phyloP scores from a whole-genome alignment of 2,113 vertebrate species.

The Charadrius vociferus region DNA sequence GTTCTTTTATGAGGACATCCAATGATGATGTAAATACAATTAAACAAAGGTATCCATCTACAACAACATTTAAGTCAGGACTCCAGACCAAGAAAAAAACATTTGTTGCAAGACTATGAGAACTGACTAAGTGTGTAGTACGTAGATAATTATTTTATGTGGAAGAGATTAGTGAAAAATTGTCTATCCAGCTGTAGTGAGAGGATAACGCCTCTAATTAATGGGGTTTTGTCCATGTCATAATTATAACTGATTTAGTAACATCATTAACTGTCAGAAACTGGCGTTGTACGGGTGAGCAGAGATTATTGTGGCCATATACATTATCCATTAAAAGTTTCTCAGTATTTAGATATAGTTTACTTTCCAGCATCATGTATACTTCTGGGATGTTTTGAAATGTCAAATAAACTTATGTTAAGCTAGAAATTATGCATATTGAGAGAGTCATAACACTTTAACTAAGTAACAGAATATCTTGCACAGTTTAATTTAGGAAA shows the following conservation, averaged over 20 bases:
- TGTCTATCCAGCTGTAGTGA: background rate
- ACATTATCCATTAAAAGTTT: background rate
- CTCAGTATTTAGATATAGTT: background rate
- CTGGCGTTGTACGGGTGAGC: background rate
- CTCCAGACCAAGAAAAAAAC: background rate
- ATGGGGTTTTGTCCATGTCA: fast-evolving
- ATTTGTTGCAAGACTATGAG: background rate
- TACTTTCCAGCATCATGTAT: background rate
- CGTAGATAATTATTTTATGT: background rate
- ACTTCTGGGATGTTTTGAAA: background rate
- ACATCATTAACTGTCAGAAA: background rate
- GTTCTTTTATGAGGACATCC: background rate
- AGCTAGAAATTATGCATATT: background rate
- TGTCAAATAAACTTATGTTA: background rate
- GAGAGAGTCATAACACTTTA: background rate
- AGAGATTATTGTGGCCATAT: background rate
- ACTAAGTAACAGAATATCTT: background rate
- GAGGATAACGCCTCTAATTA: background rate
- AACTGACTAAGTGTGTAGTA: background rate
- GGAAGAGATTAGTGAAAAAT: background rate
- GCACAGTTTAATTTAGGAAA: background rate
- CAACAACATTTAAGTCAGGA: background rate
- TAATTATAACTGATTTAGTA: background rate
- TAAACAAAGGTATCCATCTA: background rate
- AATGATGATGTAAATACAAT: background rate